Evolutionary conservation across 2,113 vertebrate genomes (phyloP).

Genomic region (Lontra canadensis): DNA sequence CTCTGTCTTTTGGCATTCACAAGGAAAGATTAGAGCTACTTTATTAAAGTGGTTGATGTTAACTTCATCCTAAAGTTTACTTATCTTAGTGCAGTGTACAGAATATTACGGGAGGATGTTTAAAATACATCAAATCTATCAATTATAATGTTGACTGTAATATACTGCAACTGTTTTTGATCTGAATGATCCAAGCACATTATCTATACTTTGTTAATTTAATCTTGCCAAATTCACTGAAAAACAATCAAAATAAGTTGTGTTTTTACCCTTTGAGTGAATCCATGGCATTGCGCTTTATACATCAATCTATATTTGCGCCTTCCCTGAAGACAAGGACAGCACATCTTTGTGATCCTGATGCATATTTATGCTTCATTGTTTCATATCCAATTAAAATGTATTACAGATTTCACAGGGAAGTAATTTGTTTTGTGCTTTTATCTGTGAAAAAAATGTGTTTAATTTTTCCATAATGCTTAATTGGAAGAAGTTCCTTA

Average conservation of each 20-base stretch:
- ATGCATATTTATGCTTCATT: conserved; percentile 39
- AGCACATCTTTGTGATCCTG: neutral
- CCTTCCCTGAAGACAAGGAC: neutral
- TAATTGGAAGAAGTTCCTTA: neutral
- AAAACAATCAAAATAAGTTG: neutral
- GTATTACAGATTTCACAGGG: neutral
- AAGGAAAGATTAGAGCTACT: neutral
- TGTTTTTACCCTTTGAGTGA: neutral
- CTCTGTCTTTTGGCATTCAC: neutral
- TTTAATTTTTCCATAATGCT: neutral
- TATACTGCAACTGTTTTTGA: neutral
- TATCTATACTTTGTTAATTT: neutral
- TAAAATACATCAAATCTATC: neutral
- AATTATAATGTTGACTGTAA: neutral
- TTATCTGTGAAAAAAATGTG: neutral
- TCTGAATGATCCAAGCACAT: neutral
- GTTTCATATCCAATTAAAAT: conserved; percentile 57
- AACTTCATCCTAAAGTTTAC: neutral
- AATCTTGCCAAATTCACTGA: neutral
- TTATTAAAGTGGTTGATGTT: neutral
- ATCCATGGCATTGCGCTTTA: neutral
- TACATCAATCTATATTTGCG: neutral
- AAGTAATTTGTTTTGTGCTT: neutral
- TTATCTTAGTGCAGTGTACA: neutral
- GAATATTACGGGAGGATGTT: neutral